phyloP scores from a whole-genome alignment of 2,113 vertebrate genomes.

The Cyprinodon tularosa region DNA sequence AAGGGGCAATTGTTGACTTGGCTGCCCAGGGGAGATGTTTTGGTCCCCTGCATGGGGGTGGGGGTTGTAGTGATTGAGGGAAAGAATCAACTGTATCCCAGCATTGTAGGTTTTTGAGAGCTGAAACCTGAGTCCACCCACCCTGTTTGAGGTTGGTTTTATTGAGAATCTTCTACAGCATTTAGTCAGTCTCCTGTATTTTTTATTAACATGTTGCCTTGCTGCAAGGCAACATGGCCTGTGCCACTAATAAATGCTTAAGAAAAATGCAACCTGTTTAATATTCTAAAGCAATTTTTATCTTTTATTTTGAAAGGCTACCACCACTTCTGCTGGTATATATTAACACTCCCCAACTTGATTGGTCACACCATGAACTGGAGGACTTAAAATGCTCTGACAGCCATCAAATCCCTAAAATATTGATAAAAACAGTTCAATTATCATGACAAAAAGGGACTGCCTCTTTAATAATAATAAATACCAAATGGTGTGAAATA shows the following conservation, averaged over 20 bases:
- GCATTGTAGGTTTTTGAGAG: too few species aligned
- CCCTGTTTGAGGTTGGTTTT: too few species aligned
- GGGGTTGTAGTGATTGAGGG: too few species aligned
- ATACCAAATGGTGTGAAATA: neutral
- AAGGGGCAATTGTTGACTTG: too few species aligned
- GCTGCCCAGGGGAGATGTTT: too few species aligned
- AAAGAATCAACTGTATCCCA: too few species aligned
- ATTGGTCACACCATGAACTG: neutral
- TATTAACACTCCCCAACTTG: neutral
- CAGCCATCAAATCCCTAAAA: neutral
- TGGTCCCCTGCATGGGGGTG: too few species aligned
- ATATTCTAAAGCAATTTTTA: neutral
- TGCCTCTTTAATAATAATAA: neutral
- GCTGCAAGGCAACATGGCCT: too few species aligned
- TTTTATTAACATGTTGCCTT: too few species aligned
- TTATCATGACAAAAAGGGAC: neutral
- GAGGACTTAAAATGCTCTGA: neutral
- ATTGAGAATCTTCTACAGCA: too few species aligned
- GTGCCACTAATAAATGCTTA: neutral
- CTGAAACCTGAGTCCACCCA: too few species aligned
- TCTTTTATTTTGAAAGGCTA: slow-evolving; percentile 31
- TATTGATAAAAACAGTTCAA: neutral
- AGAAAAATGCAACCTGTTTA: neutral
- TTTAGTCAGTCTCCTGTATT: too few species aligned
- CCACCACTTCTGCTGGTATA: neutral